Evolutionary conservation across 2,888 invertebrate genomes (phyloP).

Genomic region (Teleogryllus oceanicus): DNA sequence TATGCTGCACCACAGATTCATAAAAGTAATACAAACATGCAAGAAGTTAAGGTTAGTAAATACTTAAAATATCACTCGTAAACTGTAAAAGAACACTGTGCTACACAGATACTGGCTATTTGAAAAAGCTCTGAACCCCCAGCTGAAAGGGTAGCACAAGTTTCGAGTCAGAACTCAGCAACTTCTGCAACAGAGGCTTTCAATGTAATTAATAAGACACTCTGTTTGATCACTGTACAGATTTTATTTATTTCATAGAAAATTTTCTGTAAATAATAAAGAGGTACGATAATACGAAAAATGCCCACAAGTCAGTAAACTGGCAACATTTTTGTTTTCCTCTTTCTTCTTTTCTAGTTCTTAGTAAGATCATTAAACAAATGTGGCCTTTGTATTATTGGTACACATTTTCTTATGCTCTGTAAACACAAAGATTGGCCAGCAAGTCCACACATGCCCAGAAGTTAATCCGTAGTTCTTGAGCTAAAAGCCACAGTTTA

Average conservation of each 20-base stretch:
- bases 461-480: constrained; percentile 2
- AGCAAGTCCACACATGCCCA: neutral
- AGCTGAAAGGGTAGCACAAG: constrained; percentile 36
- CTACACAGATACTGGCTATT: neutral
- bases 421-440: constrained; percentile 8
- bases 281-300: constrained; percentile 35
- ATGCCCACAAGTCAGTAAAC: constrained; percentile 35
- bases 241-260: constrained; percentile 31
- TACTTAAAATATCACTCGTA: neutral
- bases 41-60: constrained; percentile 27
- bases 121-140: constrained; percentile 27
- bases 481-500: constrained; percentile 24
- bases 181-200: constrained; percentile 33
- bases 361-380: neutral
- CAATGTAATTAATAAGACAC: constrained; percentile 30
- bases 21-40: constrained; percentile 28
- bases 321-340: constrained; percentile 32
- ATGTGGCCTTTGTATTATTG: neutral
- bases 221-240: constrained; percentile 22
- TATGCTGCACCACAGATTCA: constrained; percentile 28
- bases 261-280: constrained; percentile 35
- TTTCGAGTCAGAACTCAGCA: constrained; percentile 32
- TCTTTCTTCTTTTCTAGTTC: constrained; percentile 22
- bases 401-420: neutral
- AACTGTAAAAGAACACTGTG: neutral